Percentiles rank a stretch among this genome's conserved stretches.
Conservation (phyloP, 2,888 invertebrate genomes). For the Thecophora atra region DNA sequence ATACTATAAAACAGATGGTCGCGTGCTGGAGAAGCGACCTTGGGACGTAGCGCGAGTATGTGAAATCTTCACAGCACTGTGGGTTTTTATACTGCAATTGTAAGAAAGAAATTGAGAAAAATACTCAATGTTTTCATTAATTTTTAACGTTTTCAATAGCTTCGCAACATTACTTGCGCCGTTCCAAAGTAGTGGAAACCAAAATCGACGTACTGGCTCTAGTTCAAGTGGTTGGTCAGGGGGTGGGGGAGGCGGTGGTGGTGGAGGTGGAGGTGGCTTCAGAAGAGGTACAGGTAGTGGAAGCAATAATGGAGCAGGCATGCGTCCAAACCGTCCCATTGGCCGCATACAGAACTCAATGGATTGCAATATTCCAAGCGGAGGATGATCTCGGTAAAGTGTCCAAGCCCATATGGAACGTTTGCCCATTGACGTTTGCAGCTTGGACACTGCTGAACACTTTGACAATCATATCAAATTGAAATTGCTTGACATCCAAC, state of each 20-base stretch:
- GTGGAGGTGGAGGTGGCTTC: slow-evolving; percentile 44
- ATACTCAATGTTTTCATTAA: background rate
- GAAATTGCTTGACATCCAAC: slow-evolving; percentile 32
- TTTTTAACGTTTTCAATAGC: slow-evolving; percentile 41
- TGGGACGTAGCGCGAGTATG: slow-evolving; percentile 55
- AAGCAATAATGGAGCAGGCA: slow-evolving; percentile 39
- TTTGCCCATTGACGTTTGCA: background rate
- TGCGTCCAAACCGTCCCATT: slow-evolving; percentile 51
- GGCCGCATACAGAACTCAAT: slow-evolving; percentile 49
- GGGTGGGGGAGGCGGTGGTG: slow-evolving; percentile 46
- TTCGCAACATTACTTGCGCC: slow-evolving; percentile 54
- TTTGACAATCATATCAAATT: slow-evolving; percentile 2
- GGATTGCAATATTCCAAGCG: slow-evolving; percentile 50
- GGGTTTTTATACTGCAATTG: slow-evolving; percentile 56
- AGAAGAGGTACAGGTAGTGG: slow-evolving; percentile 37
- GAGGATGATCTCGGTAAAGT: slow-evolving; percentile 50
- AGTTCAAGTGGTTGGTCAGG: slow-evolving; percentile 48
- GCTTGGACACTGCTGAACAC: slow-evolving; percentile 47
- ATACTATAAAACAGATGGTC: slow-evolving; percentile 51
- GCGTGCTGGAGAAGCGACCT: slow-evolving; percentile 56
- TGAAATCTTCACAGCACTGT: slow-evolving; percentile 52
- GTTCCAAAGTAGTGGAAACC: slow-evolving; percentile 48
- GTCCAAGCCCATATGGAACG: slow-evolving; percentile 43
- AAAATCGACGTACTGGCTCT: slow-evolving; percentile 43
- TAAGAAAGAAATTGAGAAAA: slow-evolving; percentile 43